Base-by-base conservation (phyloP, 35 echinoderm and acorn worm genomes). In the Stichopus chloronotus region DNA sequence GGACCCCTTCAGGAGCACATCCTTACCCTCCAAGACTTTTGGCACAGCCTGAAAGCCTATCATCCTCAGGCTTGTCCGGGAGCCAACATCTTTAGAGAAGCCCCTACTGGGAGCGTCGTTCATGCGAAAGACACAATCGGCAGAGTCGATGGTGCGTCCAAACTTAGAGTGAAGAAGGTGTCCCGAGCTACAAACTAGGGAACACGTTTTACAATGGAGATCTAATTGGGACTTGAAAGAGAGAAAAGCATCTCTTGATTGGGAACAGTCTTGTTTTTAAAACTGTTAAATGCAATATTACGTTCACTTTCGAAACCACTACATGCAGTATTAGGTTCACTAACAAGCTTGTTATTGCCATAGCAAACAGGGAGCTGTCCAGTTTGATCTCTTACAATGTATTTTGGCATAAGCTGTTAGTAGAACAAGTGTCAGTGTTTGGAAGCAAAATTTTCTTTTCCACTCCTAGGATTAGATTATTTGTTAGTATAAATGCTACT, bases 91-190 rank as follows among this genome's bases (percentile, higher is more conserved):
- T 7, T 88, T 83, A 24, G 91, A 69, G 53, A 82, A 98, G 4
- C 94, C 92, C 11, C 76, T 63, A 43, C 83, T 93, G 0, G 96
- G 94, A 21, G 96, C 94, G 59, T 93, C 81, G 23, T 98, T 98
- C 96, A 96, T 98, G 6, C 96, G 92, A 63, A 98, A 88, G 5
- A 98, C 90, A 53, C 96, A 98, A 72, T 95, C 94, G 3, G 96
- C 94, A 19, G 90, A 94, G 92, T 98, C 94, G n/a, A 98, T 98
- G 3, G 82, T 92, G 12, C 53, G 25, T 68, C 96, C 96, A 13
- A 92, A 92, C 25, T 92, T 76, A 0, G 94, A 92, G 8, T 79
- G 17, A n/a, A 94, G 90, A 13, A 98, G 90, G 9, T 95, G 96
- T 6, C 96, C 96, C 13, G 94, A 88, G 84, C 88, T 95, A 69